Conservation (phyloP, 30 jellyfish, hydroid and myxozoan genomes). For the Chironex yamaguchii region DNA sequence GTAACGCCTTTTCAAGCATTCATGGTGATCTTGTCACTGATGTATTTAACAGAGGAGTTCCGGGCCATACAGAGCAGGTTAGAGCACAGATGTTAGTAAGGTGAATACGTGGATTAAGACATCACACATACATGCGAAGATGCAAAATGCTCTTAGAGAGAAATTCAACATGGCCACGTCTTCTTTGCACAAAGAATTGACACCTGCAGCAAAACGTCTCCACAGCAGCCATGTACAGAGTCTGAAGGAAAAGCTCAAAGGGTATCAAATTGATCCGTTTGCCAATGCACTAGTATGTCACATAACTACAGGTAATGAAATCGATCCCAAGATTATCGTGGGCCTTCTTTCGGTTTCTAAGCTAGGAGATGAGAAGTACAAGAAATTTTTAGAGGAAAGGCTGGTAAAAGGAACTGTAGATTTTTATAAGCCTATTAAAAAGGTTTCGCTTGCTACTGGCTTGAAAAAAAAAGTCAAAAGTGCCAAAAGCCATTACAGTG, state of each 20-base stretch:
- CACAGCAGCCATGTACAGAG: constrained; percentile 21
- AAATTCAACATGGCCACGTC: constrained; percentile 26
- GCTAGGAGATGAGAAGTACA: not conserved
- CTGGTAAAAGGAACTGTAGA: not conserved
- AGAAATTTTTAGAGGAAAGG: constrained; percentile 14
- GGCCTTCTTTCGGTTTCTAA: constrained; percentile 5
- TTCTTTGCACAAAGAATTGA: constrained; percentile 24
- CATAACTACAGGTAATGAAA: constrained; percentile 28
- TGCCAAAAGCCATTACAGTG: constrained; percentile 21
- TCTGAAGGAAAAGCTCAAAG: constrained; percentile 1
- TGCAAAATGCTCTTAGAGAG: constrained; percentile 25
- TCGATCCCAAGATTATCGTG: constrained; percentile 15
- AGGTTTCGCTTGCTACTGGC: constrained; percentile 20
- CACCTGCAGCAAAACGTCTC: constrained; percentile 16
- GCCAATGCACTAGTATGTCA: constrained; percentile 42
- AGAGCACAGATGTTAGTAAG: constrained; percentile 38
- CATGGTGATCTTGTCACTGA: constrained; percentile 59
- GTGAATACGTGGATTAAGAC: constrained; percentile 58
- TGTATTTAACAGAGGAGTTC: constrained; percentile 38
- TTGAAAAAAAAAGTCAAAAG: constrained; percentile 29
- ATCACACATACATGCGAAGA: constrained; percentile 33
- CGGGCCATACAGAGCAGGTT: constrained; percentile 66
- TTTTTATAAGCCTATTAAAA: constrained; percentile 8
- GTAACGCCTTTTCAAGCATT: constrained; percentile 8
- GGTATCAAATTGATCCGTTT: constrained; percentile 38